Base-by-base conservation (phyloP, 2,113 vertebrate species). In the Rhinolophus sinicus region DNA sequence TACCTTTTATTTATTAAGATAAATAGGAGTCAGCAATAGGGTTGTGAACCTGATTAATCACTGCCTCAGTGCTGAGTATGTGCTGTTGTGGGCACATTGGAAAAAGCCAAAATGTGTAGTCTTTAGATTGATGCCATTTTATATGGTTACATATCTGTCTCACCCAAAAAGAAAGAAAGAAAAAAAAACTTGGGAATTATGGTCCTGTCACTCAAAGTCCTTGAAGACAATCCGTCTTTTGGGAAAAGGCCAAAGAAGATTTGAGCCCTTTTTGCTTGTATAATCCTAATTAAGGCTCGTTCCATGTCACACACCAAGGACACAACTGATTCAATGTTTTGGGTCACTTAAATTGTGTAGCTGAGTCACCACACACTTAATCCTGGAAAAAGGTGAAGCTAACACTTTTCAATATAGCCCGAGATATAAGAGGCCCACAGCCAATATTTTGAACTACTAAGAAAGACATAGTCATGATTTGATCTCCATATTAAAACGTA, bases 171-270 rank as follows among this genome's bases (percentile, higher is more conserved):
- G 64, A 81, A 64, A 44, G 40, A 44, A 52, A 95, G 76, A 86
- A 16, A 4, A 22, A 86, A 78, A 77, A 65, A 47, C 21, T 18
- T 54, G 28, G 78, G 69, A 82, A 16, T 33, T 80, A 4, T 22
- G 38, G 62, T 77, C 72, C 67, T 93, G 40, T 22, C 67, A 40
- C n/a, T 84, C 47, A 93, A 44, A 90, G 58, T 10, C 56, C 58
- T 67, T 65, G 90, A 86, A 94, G 60, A 89, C 64, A 58, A 24
- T 35, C 84, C n/a, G 54, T 35, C 80, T 95, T 94, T n/a, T 47
- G 72, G 40, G 83, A 86, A 33, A 58, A 15, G 8, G 28, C 26
- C 78, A 80, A 73, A 77, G 35, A 64, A 76, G 38, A 33, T 75
- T 62, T 35, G 21, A 70, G 19, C 64, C 18, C 40, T 90, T 81